phyloP scores from a whole-genome alignment of 2,797 vertebrate species.

The Avahi laniger region DNA sequence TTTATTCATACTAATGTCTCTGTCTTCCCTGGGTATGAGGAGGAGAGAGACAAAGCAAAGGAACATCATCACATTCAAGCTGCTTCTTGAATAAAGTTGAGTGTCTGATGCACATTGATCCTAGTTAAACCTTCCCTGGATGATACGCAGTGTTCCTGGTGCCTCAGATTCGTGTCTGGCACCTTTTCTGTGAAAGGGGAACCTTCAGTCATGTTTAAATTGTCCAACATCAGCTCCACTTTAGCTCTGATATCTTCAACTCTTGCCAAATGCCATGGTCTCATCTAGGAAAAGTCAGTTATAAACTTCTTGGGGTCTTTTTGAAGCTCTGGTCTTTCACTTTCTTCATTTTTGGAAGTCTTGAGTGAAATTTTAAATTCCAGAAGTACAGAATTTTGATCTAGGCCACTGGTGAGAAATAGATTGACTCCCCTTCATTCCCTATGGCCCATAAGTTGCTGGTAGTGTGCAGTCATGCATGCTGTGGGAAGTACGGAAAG shows the following conservation, averaged over 20 bases:
- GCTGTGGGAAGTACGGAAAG: background rate
- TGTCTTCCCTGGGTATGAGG: background rate
- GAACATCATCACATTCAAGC: background rate
- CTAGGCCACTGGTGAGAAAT: background rate
- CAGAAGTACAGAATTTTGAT: background rate
- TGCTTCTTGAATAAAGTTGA: background rate
- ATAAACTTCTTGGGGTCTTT: background rate
- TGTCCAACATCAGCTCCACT: no score
- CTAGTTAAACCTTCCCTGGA: background rate
- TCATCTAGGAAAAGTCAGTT: background rate
- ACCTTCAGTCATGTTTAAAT: background rate
- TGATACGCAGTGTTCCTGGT: background rate
- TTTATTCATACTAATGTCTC: background rate
- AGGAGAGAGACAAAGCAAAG: background rate
- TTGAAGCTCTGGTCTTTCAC: background rate
- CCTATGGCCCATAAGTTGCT: background rate
- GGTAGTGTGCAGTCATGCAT: background rate
- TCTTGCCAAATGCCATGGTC: background rate
- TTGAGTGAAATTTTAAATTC: slow-evolving; percentile 2
- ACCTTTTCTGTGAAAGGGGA: background rate
- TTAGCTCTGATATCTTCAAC: background rate
- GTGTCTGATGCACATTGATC: background rate
- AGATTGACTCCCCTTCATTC: background rate
- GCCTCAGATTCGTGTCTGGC: background rate
- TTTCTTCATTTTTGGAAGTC: background rate